Evolutionary conservation across 2,888 invertebrate genomes (phyloP).

Genomic region (Hirtodrosophila confusa): DNA sequence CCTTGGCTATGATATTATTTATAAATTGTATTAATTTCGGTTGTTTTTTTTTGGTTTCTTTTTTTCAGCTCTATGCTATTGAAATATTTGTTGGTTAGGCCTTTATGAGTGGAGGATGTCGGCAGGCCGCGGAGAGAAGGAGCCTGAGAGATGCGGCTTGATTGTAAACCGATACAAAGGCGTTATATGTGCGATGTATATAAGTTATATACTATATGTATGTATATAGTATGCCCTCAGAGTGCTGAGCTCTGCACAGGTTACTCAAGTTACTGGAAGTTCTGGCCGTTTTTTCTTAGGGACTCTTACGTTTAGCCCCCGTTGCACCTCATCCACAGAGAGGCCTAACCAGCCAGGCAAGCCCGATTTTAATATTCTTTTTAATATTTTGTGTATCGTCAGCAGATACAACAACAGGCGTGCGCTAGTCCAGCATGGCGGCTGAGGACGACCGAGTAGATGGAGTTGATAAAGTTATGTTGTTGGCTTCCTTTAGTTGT

Average conservation of each 20-base stretch:
- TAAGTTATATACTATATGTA: too few species aligned
- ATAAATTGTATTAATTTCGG: conserved; percentile 24
- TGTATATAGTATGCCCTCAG: too few species aligned
- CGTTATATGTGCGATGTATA: too few species aligned
- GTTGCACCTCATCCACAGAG: conserved; percentile 83
- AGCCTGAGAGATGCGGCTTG: conserved; percentile 12
- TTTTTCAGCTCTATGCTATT: conserved; percentile 19
- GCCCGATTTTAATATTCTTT: conserved; percentile 18
- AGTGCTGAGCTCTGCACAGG: too few species aligned
- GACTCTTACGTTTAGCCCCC: conserved; percentile 69
- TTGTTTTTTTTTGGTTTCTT: conserved; percentile 21
- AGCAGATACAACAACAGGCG: conserved; percentile 54
- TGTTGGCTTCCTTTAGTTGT: too few species aligned
- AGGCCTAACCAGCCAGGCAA: conserved; percentile 82
- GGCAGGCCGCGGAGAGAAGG: conserved; percentile 75
- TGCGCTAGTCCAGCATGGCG: conserved; percentile 72
- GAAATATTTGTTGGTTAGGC: conserved; percentile 79
- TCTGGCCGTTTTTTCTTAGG: conserved; percentile 15
- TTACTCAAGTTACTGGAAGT: not conserved
- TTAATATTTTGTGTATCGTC: conserved; percentile 45
- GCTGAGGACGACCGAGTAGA: conserved; percentile 37
- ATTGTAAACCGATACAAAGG: too few species aligned
- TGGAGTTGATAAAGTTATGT: conserved; percentile 33
- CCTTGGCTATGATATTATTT: conserved; percentile 34
- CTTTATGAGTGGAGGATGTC: conserved; percentile 83